A percentile compares a stretch with the other conserved stretches of the same genome.
Evolutionary conservation across 2,888 invertebrate species (phyloP).

Genomic region (Drosophila macrospina): DNA sequence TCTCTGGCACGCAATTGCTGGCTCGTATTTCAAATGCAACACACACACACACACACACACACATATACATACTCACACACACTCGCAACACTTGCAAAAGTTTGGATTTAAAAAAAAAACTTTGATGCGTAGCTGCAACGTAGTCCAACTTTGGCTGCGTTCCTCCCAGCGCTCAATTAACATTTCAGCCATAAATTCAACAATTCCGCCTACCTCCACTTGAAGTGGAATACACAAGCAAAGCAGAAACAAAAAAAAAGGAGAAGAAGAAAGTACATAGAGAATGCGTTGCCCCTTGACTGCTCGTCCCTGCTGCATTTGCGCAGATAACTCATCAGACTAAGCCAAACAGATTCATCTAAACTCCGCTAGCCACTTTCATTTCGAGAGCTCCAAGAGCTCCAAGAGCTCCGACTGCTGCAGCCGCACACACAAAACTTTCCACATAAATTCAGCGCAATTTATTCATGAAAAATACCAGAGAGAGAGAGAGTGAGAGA

Average conservation of each 20-base stretch:
- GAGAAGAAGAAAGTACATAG: no score
- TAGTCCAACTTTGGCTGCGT: constrained; percentile 32
- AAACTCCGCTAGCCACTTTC: constrained; percentile 78
- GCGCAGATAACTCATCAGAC: constrained; percentile 77
- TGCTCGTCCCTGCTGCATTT: constrained; percentile 56
- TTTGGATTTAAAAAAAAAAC: not conserved
- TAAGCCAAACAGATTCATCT: constrained; percentile 79
- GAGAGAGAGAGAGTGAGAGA: constrained; percentile 4
- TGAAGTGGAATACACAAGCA: not conserved
- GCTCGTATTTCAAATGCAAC: constrained; percentile 31
- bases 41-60: constrained; percentile 4
- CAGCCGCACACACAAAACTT: constrained; percentile 63
- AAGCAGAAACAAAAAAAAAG: not conserved
- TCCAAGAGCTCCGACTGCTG: constrained; percentile 20
- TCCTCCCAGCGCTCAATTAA: constrained; percentile 67
- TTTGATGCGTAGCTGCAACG: constrained; percentile 33
- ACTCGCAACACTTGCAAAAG: constrained; percentile 9
- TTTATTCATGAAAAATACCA: constrained; percentile 73
- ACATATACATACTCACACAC: not conserved
- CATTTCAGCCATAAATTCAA: constrained; percentile 73
- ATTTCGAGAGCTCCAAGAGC: no score
- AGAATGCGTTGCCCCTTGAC: not conserved
- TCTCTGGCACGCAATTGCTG: constrained; percentile 5
- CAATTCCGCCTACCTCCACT: constrained; percentile 56
- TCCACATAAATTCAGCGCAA: constrained; percentile 78